A percentile compares a stretch with the other conserved stretches of the same genome.
Evolutionary conservation across 2,797 vertebrate genomes (phyloP).

Genomic region (Halcyon chelicuti): DNA sequence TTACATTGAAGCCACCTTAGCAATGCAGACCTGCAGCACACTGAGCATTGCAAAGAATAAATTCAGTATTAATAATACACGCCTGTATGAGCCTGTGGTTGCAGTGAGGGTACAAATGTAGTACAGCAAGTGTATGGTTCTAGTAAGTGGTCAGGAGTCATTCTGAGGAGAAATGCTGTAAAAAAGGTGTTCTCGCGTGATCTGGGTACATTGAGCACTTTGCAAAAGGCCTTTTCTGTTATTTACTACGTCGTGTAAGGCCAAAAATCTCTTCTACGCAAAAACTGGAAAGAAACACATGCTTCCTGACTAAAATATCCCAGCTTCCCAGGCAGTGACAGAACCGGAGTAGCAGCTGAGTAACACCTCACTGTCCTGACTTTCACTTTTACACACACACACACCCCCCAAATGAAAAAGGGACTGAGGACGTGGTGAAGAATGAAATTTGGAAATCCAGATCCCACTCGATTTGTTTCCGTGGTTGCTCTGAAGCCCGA

Average conservation of each 20-base stretch:
- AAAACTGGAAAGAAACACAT: neutral
- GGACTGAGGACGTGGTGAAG: neutral
- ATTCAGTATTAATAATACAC: neutral
- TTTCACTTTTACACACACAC: neutral
- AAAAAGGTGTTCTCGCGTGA: neutral
- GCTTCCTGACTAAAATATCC: neutral
- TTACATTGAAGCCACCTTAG: no score
- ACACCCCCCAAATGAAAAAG: neutral
- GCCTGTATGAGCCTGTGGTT: neutral
- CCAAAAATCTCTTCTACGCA: neutral
- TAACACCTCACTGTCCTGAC: neutral
- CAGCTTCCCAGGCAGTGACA: neutral
- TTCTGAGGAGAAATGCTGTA: neutral
- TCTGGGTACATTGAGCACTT: neutral
- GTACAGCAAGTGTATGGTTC: fast-evolving
- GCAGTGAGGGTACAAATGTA: neutral
- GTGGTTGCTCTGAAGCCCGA: neutral
- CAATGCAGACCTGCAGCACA: neutral
- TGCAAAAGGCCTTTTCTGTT: neutral
- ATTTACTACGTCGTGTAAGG: neutral
- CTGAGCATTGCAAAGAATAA: neutral
- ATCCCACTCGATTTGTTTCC: neutral
- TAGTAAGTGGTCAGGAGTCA: neutral
- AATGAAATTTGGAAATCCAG: neutral
- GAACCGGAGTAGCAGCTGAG: neutral